Conservation (phyloP, 2,797 vertebrate species). For the Antennarius maculatus region DNA sequence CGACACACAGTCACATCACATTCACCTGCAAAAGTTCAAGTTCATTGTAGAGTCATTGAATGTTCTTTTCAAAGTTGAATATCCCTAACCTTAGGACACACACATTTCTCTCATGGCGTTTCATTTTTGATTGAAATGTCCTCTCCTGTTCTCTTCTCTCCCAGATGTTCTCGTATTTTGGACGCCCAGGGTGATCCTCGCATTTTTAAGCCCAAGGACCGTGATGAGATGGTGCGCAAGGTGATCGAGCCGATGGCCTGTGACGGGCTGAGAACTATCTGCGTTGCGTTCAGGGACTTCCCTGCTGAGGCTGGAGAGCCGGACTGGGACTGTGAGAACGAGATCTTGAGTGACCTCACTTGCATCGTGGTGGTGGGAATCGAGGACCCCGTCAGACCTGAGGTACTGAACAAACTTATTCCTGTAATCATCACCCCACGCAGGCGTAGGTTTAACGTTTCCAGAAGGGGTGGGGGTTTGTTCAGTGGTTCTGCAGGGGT, state of each 20-base stretch:
- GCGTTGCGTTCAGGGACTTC: conserved; percentile 93
- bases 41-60: too few relatives aligned
- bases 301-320: conserved; percentile 83
- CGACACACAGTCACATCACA: too few relatives aligned
- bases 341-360: conserved; percentile 90
- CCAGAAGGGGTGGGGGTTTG: too few relatives aligned
- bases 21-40: too few relatives aligned
- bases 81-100: too few relatives aligned
- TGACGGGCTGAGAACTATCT: conserved; percentile 94
- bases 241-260: conserved; percentile 98
- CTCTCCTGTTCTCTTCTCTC: background rate
- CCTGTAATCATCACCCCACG: background rate
- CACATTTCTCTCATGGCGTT: too few relatives aligned
- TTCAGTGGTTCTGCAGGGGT: too few relatives aligned
- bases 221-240: conserved; percentile 92
- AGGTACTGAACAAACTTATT: conserved; percentile 79
- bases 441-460: background rate
- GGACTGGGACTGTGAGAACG: conserved; percentile 89
- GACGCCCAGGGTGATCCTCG: conserved; percentile 84
- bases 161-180: conserved; percentile 90
- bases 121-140: too few relatives aligned
- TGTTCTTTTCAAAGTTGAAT: too few relatives aligned
- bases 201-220: conserved; percentile 89
- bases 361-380: conserved; percentile 95
- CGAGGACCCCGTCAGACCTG: conserved; percentile 94